Base-by-base conservation (phyloP, 2,113 vertebrate genomes). In the Spea bombifrons region DNA sequence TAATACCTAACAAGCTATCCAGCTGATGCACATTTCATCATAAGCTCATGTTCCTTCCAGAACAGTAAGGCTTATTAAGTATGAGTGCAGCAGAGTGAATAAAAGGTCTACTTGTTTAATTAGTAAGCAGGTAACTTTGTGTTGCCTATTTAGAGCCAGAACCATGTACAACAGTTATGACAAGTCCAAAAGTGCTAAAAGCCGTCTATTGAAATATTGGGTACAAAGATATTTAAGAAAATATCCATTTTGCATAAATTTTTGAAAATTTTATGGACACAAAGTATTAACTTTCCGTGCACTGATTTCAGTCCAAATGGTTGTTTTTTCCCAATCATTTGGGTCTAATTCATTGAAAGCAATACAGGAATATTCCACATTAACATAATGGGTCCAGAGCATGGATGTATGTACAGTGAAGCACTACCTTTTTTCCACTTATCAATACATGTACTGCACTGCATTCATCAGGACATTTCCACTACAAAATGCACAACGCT, bases 61-160 rank as follows among this genome's bases (percentile, higher is more conserved):
- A 72, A 66, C 63, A 73, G 50, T 50, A 52, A 57, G 59, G 7
- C 50, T 68, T 71, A 80, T 80, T 80, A 73, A 73, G 55, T 17
- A 63, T 59, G 53, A 52, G 16, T 74, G 66, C 71, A 61, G 43
- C 44, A 63, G 63, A 13, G 13, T 9, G 63, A 30, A 67, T 79
- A 73, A 79, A 79, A 73, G 77, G 49, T 79, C 67, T 79, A 72
- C 61, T 73, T 66, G 44, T 46, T 71, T 79, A 79, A 79, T 73
- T 79, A 79, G 66, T 79, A 79, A 66, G n/a, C 63, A 30, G 53
- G 59, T 79, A 13, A 73, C 48, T 73, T 73, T 73, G 17, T 59
- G 55, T 69, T 46, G 59, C 55, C 15, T 9, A 13, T 59, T 57
- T 59, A 4, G 55, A 13, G 55, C 55, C 50, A 59, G 55, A 57